Evolutionary conservation across 2,797 vertebrate species (phyloP).

Genomic region (Chloroceryle amazona): DNA sequence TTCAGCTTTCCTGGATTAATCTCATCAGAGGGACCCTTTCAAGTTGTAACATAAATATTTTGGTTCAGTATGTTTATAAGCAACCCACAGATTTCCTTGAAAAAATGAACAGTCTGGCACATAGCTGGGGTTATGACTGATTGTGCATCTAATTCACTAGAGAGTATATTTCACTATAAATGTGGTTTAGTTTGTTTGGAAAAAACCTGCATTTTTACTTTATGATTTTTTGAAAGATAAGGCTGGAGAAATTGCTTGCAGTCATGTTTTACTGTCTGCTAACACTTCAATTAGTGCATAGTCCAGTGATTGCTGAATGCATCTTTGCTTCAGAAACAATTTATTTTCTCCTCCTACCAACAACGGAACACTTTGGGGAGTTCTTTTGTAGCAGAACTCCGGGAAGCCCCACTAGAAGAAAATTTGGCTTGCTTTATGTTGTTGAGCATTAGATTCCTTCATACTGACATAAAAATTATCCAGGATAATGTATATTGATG

Average conservation of each 20-base stretch:
- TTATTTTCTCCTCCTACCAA: not conserved
- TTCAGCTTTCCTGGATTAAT: slow-evolving; percentile 9
- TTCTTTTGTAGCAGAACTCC: not conserved
- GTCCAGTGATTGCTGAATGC: not conserved
- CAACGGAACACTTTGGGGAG: not conserved
- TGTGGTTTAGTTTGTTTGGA: not conserved
- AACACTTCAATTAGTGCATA: not conserved
- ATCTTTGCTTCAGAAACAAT: not conserved
- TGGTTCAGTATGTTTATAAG: not conserved
- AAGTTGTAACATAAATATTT: slow-evolving; percentile 22
- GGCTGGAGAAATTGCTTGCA: not conserved
- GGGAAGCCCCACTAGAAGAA: not conserved
- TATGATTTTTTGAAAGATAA: slow-evolving; percentile 13
- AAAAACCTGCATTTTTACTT: not conserved
- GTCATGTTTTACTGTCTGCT: not conserved
- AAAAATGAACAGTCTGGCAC: not conserved
- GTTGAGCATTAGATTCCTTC: not conserved
- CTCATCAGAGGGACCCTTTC: not conserved
- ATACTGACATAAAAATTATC: not conserved
- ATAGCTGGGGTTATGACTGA: not conserved
- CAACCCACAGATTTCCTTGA: not conserved
- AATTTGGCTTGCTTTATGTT: not conserved
- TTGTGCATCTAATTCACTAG: not conserved
- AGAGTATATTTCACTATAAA: not conserved
- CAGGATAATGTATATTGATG: not conserved